Evolutionary conservation across 1,140 invertebrate species (phyloP), one percentile per base, ranked within the genome.

Genomic region (Wasmannia auropunctata): DNA sequence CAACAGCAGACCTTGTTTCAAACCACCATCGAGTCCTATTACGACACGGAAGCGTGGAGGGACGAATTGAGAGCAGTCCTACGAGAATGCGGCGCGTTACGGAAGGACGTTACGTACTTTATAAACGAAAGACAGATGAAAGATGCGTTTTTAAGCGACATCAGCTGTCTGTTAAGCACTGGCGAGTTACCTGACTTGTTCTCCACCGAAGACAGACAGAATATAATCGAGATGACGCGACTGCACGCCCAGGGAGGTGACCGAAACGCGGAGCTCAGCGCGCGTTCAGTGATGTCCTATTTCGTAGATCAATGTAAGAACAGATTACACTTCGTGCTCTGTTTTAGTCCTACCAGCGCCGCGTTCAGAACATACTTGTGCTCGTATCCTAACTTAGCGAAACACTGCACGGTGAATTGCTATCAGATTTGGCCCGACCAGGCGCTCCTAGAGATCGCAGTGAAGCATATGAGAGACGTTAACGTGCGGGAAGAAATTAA

Each of bases 321-420:
- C 72, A 97, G 96, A 86, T 92, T 97, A 1, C 97, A 98, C 87
- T 95, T 98, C 43, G 94, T 97, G 3, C 91, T 98, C 40, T 97
- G 96, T 51, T 96, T 97, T 91, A 97, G 96, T 89, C 96, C 96
- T 0, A 96, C 96, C 79, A 96, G 96, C 2, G 94, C 95, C 65
- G 93, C 95, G 3, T 96, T 97, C 87, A 95, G 95, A 85, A 95
- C 16, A 25, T 91, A 90, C 69, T 51, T 91, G 6, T 94, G 96
- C 54, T 95, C 96, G 80, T 97, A 96, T 93, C 96, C 96, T 0
- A 96, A 96, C 28, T 93, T 97, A 16, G 94, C 97, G n/a, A 97
- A 97, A 88, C 97, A 96, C 88, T 97, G 97, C 91, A 97, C 96
- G 10, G 96, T 97, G 62, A 96, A 97, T 92, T 98, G 97, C 96